Evolutionary conservation across 2,888 invertebrate genomes (phyloP).

Genomic region (Callimorpha dominula): DNA sequence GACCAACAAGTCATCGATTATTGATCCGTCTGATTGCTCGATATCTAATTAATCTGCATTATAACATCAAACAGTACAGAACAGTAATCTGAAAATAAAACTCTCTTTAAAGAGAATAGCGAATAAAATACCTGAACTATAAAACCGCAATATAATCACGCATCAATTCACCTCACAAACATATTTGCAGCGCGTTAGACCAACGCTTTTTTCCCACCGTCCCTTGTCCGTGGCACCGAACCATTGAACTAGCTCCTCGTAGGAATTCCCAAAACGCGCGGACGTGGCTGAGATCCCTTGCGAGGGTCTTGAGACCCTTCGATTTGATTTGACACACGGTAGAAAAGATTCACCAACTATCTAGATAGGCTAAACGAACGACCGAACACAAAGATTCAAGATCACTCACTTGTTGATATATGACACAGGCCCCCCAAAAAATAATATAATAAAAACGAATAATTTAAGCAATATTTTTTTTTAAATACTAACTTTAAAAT

Average conservation of each 20-base stretch:
- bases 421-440: too few relatives aligned
- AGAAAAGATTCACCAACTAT: not conserved
- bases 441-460: too few relatives aligned
- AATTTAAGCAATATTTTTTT: too few relatives aligned
- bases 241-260: constrained; percentile 61
- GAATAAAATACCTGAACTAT: constrained; percentile 18
- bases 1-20: too few relatives aligned
- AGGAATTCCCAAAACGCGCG: constrained; percentile 73
- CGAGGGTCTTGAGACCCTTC: constrained; percentile 62
- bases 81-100: constrained; percentile 1
- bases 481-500: too few relatives aligned
- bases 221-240: constrained; percentile 56
- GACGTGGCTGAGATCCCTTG: constrained; percentile 65
- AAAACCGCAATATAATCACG: constrained; percentile 20
- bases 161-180: constrained; percentile 17
- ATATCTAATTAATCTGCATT: too few relatives aligned
- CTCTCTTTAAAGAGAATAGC: not conserved
- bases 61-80: not conserved
- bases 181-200: constrained; percentile 45
- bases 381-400: not conserved
- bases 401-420: not conserved
- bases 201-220: constrained; percentile 58
- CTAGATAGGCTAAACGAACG: too few relatives aligned
- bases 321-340: constrained; percentile 56
- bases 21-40: too few relatives aligned